These are phyloP conservation scores for Melanotaenia pygmaea DNA, from an alignment of 2,797 vertebrate species.

Conservation along the genomic window DNA sequence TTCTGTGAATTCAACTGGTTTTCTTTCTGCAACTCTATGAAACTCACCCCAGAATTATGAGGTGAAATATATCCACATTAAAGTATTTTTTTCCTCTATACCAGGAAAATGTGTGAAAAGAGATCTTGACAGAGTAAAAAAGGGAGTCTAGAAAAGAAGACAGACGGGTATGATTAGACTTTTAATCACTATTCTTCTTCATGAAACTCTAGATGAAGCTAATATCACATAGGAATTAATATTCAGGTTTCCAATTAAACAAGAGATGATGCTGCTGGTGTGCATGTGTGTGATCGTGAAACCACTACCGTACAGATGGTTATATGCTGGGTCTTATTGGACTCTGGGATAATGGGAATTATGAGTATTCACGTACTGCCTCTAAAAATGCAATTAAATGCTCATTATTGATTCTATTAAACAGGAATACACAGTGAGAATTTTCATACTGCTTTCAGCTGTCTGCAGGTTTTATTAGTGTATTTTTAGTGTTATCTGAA, in stretches of 20 bases:
- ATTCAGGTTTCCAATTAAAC: constrained; percentile 58
- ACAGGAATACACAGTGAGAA: constrained; percentile 43
- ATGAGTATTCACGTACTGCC: constrained; percentile 47
- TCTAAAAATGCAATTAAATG: constrained; percentile 53
- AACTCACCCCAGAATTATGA: neutral
- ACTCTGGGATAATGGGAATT: constrained; percentile 48
- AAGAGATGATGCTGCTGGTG: constrained; percentile 27
- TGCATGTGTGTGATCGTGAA: constrained; percentile 47
- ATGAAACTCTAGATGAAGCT: constrained; percentile 48
- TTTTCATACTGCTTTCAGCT: constrained; percentile 18
- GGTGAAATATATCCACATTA: neutral
- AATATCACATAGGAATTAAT: constrained; percentile 62
- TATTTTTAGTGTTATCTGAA: neutral
- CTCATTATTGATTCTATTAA: constrained; percentile 59
- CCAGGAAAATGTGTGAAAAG: constrained; percentile 5
- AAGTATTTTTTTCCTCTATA: neutral
- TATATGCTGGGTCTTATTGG: constrained; percentile 64
- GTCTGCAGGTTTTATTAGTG: constrained; percentile 9
- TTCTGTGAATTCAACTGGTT: neutral
- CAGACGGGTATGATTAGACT: constrained; percentile 3
- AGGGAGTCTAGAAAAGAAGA: constrained; percentile 11
- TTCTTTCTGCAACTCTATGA: neutral
- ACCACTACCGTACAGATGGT: constrained; percentile 45
- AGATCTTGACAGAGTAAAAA: neutral
- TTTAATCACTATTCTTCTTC: constrained; percentile 52